Conservation (phyloP, 2,113 vertebrate species). For the Melanerpes formicivorus region DNA sequence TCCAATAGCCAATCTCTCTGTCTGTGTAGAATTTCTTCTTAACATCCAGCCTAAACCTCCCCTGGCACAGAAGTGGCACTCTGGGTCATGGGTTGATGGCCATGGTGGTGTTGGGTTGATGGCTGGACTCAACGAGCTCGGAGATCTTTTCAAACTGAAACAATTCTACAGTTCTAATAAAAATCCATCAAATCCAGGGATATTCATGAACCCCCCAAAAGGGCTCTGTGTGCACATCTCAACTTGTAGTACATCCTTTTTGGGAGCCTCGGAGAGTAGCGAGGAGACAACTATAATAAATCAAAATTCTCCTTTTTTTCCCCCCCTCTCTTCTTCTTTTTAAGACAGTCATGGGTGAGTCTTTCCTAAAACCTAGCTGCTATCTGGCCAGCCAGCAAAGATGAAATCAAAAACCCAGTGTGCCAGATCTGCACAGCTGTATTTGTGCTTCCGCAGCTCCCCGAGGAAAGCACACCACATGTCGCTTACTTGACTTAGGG, state of each 20-base stretch:
- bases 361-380: slow-evolving; percentile 14
- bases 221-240: neutral
- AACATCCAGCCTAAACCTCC: no score
- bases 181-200: neutral
- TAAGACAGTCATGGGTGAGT: neutral
- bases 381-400: slow-evolving; percentile 30
- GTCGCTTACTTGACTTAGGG: slow-evolving; percentile 24
- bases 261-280: neutral
- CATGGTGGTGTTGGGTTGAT: no score
- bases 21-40: no score
- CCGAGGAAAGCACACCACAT: slow-evolving; percentile 8
- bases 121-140: no score
- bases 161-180: no score
- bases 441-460: slow-evolving; percentile 24
- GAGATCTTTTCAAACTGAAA: no score
- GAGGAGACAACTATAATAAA: neutral
- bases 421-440: slow-evolving; percentile 46
- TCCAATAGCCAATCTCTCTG: no score
- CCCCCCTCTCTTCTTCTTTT: neutral
- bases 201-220: neutral
- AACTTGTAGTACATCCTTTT: rapidly evolving
- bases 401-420: slow-evolving; percentile 27
- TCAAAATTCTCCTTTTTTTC: neutral
- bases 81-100: no score
- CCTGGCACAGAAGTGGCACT: no score